phyloP scores from a whole-genome alignment of 2,113 vertebrate species.

The Capreolus pygargus region DNA sequence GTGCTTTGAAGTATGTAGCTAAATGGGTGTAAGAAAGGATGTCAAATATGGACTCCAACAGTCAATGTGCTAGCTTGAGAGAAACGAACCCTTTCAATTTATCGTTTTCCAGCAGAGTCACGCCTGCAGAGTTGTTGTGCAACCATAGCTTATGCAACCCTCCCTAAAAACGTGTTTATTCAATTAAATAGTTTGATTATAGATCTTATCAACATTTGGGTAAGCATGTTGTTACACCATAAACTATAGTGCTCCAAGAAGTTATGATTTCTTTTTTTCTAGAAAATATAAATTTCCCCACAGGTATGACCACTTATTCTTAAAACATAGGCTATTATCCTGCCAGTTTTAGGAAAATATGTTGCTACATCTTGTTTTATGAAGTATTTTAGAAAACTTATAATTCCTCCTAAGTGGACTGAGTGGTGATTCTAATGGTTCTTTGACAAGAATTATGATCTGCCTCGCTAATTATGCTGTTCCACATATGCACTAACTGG shows the following conservation, averaged over 20 bases:
- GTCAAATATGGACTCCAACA: not conserved
- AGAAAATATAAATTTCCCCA: constrained; percentile 13
- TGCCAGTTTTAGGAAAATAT: not conserved
- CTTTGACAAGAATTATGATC: constrained; percentile 44
- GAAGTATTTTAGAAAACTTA: constrained; percentile 29
- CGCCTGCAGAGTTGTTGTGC: not conserved
- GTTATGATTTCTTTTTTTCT: not conserved
- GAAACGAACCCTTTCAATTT: not conserved
- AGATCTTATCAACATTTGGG: not conserved
- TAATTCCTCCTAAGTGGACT: not conserved
- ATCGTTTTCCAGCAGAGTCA: not conserved
- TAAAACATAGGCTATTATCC: not conserved
- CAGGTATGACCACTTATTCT: not conserved
- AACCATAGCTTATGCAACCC: not conserved
- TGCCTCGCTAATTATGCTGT: constrained; percentile 56
- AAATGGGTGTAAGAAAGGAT: not conserved
- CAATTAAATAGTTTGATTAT: not conserved
- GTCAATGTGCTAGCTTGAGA: not conserved
- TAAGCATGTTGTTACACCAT: not conserved
- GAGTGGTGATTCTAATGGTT: not conserved
- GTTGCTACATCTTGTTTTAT: not conserved
- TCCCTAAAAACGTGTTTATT: constrained; percentile 9
- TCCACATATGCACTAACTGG: constrained; percentile 47
- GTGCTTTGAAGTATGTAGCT: not conserved
- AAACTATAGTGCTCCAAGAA: not conserved